These are phyloP conservation scores for Pseudopleuronectes americanus DNA, from an alignment of 2,797 vertebrate genomes.

Conservation along the genomic window DNA sequence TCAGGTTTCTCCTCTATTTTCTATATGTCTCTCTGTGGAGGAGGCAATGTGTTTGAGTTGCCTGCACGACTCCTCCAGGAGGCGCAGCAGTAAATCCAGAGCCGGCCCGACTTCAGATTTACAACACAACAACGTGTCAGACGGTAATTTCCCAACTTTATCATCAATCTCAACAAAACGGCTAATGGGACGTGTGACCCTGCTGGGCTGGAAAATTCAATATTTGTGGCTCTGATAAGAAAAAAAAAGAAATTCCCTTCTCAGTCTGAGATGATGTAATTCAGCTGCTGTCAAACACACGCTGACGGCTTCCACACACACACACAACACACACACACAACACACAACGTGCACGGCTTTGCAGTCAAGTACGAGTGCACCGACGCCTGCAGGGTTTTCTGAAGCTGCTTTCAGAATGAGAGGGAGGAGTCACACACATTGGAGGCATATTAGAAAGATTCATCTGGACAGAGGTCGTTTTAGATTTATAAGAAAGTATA, in stretches of 20 bases:
- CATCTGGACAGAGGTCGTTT: too few species aligned
- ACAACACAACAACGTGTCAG: slow-evolving; percentile 30
- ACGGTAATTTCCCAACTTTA: slow-evolving; percentile 50
- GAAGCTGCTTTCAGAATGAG: too few species aligned
- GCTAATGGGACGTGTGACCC: slow-evolving; percentile 50
- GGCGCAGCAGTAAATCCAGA: slow-evolving; percentile 39
- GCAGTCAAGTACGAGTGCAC: too few species aligned
- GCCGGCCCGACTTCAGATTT: slow-evolving; percentile 46
- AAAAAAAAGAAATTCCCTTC: neutral
- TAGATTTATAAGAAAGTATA: too few species aligned
- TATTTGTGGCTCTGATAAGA: neutral
- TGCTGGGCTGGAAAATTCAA: slow-evolving; percentile 20
- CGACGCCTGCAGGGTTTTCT: too few species aligned
- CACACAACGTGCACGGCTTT: too few species aligned
- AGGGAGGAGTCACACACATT: too few species aligned
- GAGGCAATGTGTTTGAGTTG: slow-evolving; percentile 58
- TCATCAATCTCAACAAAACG: slow-evolving; percentile 50
- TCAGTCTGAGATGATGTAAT: slow-evolving; percentile 8
- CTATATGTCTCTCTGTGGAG: slow-evolving; percentile 17
- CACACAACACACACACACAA: too few species aligned
- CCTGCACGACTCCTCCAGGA: slow-evolving; percentile 36
- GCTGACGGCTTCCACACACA: neutral
- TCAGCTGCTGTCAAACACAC: neutral
- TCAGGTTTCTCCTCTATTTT: too few species aligned
- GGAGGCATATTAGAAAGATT: too few species aligned